Evolutionary conservation across 2,113 vertebrate genomes (phyloP).

Genomic region (Serinus canaria): DNA sequence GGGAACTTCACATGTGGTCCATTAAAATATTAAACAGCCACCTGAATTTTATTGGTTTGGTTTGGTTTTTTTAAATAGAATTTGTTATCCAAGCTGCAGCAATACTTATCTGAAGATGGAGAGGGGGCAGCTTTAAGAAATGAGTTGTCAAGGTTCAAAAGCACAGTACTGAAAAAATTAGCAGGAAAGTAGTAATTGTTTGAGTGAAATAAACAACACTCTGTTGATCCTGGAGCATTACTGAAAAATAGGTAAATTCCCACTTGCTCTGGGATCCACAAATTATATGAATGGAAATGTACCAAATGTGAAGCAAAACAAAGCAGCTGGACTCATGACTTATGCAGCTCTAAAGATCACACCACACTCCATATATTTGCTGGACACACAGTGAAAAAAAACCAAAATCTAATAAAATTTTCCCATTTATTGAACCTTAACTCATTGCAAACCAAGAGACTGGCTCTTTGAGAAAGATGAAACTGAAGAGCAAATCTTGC

Average conservation of each 20-base stretch:
- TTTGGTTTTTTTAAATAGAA: neutral
- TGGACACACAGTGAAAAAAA: neutral
- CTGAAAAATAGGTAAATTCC: neutral
- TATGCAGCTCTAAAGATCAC: neutral
- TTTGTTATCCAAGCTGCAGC: neutral
- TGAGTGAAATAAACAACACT: neutral
- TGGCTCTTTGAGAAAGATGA: neutral
- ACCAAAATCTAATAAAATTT: neutral
- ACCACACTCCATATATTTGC: neutral
- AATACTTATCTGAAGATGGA: neutral
- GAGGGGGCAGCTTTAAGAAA: neutral
- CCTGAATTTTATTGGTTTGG: neutral
- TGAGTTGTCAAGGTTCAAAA: neutral
- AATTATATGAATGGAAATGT: neutral
- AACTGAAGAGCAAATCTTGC: neutral
- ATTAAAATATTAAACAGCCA: neutral
- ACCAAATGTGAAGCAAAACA: neutral
- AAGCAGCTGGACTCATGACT: neutral
- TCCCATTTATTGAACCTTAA: neutral
- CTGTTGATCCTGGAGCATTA: neutral
- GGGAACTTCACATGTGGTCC: neutral
- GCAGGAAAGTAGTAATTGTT: neutral
- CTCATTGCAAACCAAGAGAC: neutral
- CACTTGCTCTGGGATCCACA: neutral
- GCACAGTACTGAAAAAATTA: neutral